Conservation (phyloP, 1,140 invertebrate genomes). For the Drosophila pruinosa region DNA sequence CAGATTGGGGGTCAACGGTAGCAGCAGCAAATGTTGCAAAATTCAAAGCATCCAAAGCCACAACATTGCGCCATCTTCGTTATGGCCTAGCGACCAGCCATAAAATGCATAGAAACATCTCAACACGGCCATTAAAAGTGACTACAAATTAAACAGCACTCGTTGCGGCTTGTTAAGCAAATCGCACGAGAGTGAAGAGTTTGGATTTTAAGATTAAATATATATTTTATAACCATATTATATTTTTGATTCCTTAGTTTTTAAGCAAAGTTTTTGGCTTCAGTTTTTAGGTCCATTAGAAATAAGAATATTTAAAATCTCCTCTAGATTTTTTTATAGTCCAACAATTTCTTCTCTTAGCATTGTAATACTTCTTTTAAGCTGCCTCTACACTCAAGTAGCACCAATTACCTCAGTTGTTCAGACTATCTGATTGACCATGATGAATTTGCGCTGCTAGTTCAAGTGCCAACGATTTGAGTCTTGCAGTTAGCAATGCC, state of each 20-base stretch:
- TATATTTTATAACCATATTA: too few relatives aligned
- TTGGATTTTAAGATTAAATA: neutral
- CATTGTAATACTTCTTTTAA: neutral
- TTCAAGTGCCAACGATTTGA: conserved; percentile 31
- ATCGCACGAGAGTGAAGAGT: neutral
- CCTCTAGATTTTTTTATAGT: too few relatives aligned
- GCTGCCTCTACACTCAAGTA: neutral
- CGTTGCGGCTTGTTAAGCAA: neutral
- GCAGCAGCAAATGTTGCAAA: conserved; percentile 8
- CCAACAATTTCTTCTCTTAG: neutral
- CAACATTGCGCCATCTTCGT: neutral
- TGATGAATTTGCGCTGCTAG: conserved; percentile 48
- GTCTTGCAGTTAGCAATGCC: conserved; percentile 46
- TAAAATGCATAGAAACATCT: neutral
- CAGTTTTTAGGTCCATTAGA: too few relatives aligned
- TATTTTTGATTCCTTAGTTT: too few relatives aligned
- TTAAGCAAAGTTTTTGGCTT: too few relatives aligned
- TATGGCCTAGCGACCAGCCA: neutral
- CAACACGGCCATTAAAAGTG: neutral
- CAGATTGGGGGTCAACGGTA: neutral
- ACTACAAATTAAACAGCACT: neutral
- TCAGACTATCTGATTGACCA: conserved; percentile 23
- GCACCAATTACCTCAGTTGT: conserved; percentile 33
- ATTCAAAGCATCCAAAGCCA: neutral
- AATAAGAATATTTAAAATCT: too few relatives aligned